Evolutionary conservation across 1,140 invertebrate genomes (phyloP).

Genomic region (Ditylenchus dipsaci): DNA sequence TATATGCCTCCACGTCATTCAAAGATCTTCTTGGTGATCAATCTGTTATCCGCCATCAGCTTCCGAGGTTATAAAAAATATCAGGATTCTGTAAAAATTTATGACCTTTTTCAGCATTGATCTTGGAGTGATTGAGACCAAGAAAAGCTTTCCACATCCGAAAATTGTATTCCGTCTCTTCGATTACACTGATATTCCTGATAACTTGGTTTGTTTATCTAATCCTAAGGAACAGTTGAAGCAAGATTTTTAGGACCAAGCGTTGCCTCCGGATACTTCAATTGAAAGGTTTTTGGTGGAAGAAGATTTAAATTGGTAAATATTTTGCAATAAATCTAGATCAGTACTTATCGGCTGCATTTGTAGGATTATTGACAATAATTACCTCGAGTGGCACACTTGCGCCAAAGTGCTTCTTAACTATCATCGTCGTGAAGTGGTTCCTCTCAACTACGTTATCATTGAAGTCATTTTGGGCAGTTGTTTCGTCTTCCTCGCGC

Average conservation of each 20-base stretch:
- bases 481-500: conserved; percentile 84
- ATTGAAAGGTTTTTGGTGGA: conserved; percentile 96
- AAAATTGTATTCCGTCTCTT: conserved; percentile 70
- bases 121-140: conserved; percentile 64
- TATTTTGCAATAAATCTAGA: too few relatives aligned
- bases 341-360: too few relatives aligned
- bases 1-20: conserved; percentile 91
- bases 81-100: conserved; percentile 64
- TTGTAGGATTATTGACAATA: conserved; percentile 74
- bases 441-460: conserved; percentile 95
- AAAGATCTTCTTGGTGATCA: conserved; percentile 90
- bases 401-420: conserved; percentile 81
- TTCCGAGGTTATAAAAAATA: conserved; percentile 66
- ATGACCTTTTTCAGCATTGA: conserved; percentile 80
- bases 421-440: conserved; percentile 85
- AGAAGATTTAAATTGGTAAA: conserved; percentile 78
- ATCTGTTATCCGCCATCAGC: conserved; percentile 72
- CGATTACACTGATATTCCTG: conserved; percentile 96
- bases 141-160: conserved; percentile 71
- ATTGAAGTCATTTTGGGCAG: conserved; percentile 71
- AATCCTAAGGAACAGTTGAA: not conserved
- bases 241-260: conserved; percentile 58
- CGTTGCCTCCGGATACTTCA: conserved; percentile 85
- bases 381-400: conserved; percentile 69
- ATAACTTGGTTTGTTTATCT: conserved; percentile 62